These are phyloP conservation scores for Hyperoplus immaculatus DNA, from an alignment of 2,797 vertebrate genomes.

Conservation along the genomic window DNA sequence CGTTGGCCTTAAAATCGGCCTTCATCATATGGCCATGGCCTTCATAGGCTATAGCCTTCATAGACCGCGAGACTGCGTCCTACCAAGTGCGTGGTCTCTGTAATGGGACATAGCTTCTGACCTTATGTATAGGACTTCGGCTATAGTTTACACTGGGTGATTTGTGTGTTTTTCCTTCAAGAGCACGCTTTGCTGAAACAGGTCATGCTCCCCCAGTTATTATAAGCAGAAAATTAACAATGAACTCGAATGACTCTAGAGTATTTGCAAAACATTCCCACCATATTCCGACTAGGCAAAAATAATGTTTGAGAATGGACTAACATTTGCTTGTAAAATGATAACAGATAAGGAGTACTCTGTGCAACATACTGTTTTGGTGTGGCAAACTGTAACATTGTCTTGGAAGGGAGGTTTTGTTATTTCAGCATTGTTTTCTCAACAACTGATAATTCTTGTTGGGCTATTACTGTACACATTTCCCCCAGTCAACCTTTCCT, in stretches of 20 bases:
- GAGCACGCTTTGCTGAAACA: not conserved
- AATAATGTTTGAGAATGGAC: conserved; percentile 23
- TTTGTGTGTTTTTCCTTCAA: not conserved
- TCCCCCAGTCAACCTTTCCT: conserved; percentile 25
- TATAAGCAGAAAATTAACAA: conserved; percentile 20
- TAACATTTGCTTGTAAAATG: conserved; percentile 13
- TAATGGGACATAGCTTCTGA: too few species aligned
- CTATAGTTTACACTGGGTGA: not conserved
- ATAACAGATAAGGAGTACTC: conserved; percentile 34
- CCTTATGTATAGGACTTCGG: not conserved
- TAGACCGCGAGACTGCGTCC: too few species aligned
- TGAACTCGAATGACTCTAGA: conserved; percentile 8
- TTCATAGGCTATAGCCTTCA: too few species aligned
- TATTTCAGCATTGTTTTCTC: conserved; percentile 53
- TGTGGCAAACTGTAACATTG: conserved; percentile 30
- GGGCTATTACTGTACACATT: conserved; percentile 46
- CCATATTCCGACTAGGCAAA: conserved; percentile 13
- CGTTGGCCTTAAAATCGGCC: too few species aligned
- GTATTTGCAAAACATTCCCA: conserved; percentile 27
- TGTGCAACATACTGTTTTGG: conserved; percentile 12
- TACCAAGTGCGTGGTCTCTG: too few species aligned
- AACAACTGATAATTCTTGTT: conserved; percentile 21
- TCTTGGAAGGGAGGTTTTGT: conserved; percentile 37
- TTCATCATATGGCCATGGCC: too few species aligned
- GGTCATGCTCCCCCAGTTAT: conserved; percentile 11